Base-by-base conservation (phyloP, 2,113 vertebrate species). In the Triplophysa dalaica region DNA sequence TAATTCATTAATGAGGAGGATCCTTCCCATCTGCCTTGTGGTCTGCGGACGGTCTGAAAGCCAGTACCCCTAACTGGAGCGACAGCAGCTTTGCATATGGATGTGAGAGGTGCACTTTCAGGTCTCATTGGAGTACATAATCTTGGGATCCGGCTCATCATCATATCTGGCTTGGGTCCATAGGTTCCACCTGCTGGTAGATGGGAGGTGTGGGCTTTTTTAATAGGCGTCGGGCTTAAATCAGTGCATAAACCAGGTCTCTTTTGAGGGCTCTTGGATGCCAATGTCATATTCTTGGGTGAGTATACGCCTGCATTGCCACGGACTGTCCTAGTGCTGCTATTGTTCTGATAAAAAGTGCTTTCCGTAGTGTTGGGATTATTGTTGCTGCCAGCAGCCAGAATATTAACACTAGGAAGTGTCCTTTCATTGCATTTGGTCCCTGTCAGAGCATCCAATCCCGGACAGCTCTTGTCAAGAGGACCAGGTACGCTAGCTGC, bases 191-290 rank as follows among this genome's bases (percentile, higher is more conserved):
- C 89, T 73, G 80, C 50, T 80, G 94, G 79, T 75, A 93, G 91
- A 83, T 94, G 93, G 67, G 94, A 92, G 86, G 96, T 89, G 60
- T 95, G 94, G 63, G 93, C 92, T 79, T 96, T 97, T 90, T 98
- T 99, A 82, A 95, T 82, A 76, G 96, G 97, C 50, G 94, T 94
- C 78, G 93, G 86, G 85, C 94, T 92, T 43, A 92, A 88, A 77
- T 97, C 95, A 81, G 94, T 93, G 83, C 93, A 89, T 14, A 91
- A 79, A 74, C 93, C 89, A 73, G 94, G 92, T 85, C 98, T 93
- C 87, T 99, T 99, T 85, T 97, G 93, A 69, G 94, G 93, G 89
- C 93, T 95, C 88, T 92, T 96, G 79, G 91, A 91, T 84, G 93
- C 90, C 48, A 90, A 79, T 86, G 94, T 93, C 77, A 81, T 85